Conservation (phyloP, 1,140 invertebrate species). For the Nasonia vitripennis region DNA sequence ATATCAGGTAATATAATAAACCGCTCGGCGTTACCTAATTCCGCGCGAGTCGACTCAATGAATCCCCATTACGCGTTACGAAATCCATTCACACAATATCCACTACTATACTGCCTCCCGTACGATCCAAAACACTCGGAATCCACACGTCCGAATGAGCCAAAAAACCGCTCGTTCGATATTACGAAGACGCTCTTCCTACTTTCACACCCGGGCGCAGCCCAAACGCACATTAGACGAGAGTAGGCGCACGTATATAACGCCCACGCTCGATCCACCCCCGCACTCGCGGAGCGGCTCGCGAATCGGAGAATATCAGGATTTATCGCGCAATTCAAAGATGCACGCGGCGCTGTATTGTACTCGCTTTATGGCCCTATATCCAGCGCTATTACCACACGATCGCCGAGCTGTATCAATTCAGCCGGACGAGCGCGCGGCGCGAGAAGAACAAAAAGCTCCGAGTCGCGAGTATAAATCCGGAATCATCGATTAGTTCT, state of each 20-base stretch:
- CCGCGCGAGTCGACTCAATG: background rate
- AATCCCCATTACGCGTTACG: background rate
- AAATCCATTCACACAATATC: background rate
- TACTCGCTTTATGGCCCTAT: background rate
- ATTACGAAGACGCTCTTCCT: slow-evolving; percentile 58
- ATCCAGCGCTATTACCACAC: background rate
- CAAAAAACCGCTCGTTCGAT: background rate
- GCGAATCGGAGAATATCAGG: slow-evolving; percentile 72
- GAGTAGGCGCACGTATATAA: slow-evolving; percentile 43
- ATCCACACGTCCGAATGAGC: background rate
- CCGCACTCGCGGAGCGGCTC: slow-evolving; percentile 72
- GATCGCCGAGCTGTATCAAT: background rate
- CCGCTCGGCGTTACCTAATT: background rate
- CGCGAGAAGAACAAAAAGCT: background rate
- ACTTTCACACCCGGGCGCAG: slow-evolving; percentile 71
- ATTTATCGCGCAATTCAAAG: slow-evolving; percentile 74
- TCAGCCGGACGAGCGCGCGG: background rate
- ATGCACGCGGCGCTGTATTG: background rate
- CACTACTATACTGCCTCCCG: background rate
- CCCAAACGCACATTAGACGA: slow-evolving; percentile 48
- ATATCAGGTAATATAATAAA: slow-evolving; percentile 36
- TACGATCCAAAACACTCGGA: too few relatives aligned
- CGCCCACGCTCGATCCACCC: slow-evolving; percentile 71
- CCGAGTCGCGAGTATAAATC: background rate
- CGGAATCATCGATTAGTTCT: background rate